Evolutionary conservation across 2,797 vertebrate genomes (phyloP), one percentile per base, ranked within the genome.

Genomic region (Steatocranus sp.): DNA sequence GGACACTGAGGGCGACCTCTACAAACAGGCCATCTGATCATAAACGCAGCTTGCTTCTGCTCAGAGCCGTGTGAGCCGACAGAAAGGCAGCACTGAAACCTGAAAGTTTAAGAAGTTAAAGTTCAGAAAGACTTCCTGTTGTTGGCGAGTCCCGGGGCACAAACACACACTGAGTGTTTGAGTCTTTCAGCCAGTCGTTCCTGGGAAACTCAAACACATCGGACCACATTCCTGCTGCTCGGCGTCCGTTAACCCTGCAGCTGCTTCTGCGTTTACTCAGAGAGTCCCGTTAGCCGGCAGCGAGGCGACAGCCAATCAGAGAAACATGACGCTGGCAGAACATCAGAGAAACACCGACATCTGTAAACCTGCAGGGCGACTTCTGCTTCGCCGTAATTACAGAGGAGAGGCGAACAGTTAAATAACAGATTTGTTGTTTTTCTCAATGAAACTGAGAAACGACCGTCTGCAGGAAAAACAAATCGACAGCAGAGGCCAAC

Each of bases 131-230:
- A 61, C 63, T 23, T 15, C 63, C 41, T 27, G 66, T 27, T 43
- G 63, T 15, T 2, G 38, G 8, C 12, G 36, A 41, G 5, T 0
- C 1, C 36, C 3, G 12, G 36, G 1, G 2, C n/a, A 20, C 11
- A 27, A 68, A 68, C 63, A 25, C 11, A 38, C 38, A 2, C 38
- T 25, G 38, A 11, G 7, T 2, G 11, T 38, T 36, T 0, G 30
- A 23, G 17, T 34, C 56, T 25, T 51, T 41, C 70, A 25, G 48
- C 4, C 34, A 43, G 68, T 77, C n/a, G 8, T 58, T 79, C 73
- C 76, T 84, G 90, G 86, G 77, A 89, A 93, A 86, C 79, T 85
- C 82, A 74, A 94, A 94, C 94, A 83, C 43, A 90, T 74, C 80
- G 1, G 81, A 78, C 82, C 53, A n/a, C 94, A 93, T 94, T 94